Evolutionary conservation across 2,888 invertebrate species (phyloP).

Genomic region (Sylvicola cinctus): DNA sequence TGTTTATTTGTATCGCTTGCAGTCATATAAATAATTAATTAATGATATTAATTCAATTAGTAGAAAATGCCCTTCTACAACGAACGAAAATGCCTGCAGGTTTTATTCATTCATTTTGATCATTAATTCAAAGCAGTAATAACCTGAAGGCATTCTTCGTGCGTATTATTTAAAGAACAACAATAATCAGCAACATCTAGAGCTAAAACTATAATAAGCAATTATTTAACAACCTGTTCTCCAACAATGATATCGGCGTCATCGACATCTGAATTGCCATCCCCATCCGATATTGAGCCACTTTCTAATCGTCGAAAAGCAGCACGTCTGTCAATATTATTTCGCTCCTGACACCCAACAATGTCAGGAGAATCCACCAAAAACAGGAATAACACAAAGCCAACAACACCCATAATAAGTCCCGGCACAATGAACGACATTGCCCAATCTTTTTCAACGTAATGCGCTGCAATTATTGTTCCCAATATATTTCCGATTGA

Average conservation of each 20-base stretch:
- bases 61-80: too few species aligned
- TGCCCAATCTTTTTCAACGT: constrained; percentile 76
- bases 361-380: constrained; percentile 63
- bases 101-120: too few species aligned
- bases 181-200: too few species aligned
- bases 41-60: too few species aligned
- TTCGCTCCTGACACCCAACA: constrained; percentile 31
- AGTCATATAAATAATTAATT: too few species aligned
- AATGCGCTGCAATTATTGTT: constrained; percentile 66
- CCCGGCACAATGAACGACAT: constrained; percentile 84
- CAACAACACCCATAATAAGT: constrained; percentile 49
- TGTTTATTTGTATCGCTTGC: too few species aligned
- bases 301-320: constrained; percentile 4
- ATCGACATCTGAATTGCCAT: constrained; percentile 26
- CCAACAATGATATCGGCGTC: constrained; percentile 31
- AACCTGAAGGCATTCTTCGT: too few species aligned
- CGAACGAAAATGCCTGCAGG: too few species aligned
- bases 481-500: constrained; percentile 90
- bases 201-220: too few species aligned
- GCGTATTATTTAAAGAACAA: too few species aligned
- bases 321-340: neutral
- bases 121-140: too few species aligned
- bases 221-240: constrained; percentile 29
- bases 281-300: constrained; percentile 4
- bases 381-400: constrained; percentile 60